Evolutionary conservation across 2,888 invertebrate species (phyloP).

Genomic region (Pegoplata infirma): DNA sequence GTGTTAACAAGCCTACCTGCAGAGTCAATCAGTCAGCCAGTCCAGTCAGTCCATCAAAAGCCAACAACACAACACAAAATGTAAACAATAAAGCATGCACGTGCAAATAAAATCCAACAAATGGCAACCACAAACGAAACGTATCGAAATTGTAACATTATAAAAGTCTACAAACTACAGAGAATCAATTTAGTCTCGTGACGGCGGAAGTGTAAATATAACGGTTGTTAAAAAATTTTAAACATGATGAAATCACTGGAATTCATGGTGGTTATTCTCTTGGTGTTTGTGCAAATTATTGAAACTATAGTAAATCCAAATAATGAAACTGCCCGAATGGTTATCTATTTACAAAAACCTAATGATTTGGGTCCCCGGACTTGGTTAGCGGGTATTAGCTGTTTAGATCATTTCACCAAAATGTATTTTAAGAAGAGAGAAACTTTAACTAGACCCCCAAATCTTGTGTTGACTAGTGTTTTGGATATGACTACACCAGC

Average conservation of each 20-base stretch:
- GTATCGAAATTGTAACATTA: conserved; percentile 44
- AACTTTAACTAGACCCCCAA: conserved; percentile 69
- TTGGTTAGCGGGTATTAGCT: conserved; percentile 73
- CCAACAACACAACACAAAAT: too few relatives aligned
- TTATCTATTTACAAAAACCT: conserved; percentile 69
- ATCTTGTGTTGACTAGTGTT: conserved; percentile 70
- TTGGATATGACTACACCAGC: conserved; percentile 75
- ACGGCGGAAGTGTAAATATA: conserved; percentile 18
- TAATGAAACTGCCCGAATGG: conserved; percentile 69
- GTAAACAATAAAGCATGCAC: conserved; percentile 53
- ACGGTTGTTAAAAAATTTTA: conserved; percentile 2
- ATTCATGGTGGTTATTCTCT: conserved; percentile 5
- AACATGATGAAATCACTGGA: conserved; percentile 23
- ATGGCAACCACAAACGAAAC: conserved; percentile 31
- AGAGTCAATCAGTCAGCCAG: too few relatives aligned
- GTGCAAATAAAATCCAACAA: conserved; percentile 11
- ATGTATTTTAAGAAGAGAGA: conserved; percentile 70
- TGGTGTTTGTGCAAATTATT: conserved; percentile 16
- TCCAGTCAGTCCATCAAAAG: too few relatives aligned
- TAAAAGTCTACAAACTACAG: conserved; percentile 31
- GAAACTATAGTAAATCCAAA: conserved; percentile 69
- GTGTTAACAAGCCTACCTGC: conserved; percentile 58
- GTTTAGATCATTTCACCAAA: conserved; percentile 70
- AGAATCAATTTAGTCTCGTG: conserved; percentile 27
- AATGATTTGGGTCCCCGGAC: conserved; percentile 68